phyloP scores from a whole-genome alignment of 1,140 invertebrate genomes.

The Tachypleus tridentatus region DNA sequence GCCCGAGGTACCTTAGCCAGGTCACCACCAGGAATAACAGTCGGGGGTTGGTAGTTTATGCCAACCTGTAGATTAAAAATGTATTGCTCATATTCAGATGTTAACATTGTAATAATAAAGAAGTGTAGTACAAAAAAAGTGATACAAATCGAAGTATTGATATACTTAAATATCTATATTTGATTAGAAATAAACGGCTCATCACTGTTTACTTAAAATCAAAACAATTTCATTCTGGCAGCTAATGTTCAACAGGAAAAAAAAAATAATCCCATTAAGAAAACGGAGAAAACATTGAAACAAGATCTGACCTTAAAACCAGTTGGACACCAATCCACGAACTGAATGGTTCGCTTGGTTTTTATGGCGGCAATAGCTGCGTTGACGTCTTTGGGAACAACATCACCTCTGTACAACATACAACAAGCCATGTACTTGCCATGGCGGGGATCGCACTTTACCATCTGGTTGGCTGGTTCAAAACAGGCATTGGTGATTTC shows the following conservation, averaged over 20 bases:
- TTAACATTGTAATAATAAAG: constrained; percentile 12
- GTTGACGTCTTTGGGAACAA: constrained; percentile 67
- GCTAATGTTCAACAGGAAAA: too few species aligned
- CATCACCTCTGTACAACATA: constrained; percentile 62
- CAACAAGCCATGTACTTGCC: constrained; percentile 62
- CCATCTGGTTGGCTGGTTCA: constrained; percentile 22
- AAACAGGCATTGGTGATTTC: constrained; percentile 56
- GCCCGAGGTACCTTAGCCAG: constrained; percentile 70
- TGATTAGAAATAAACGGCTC: too few species aligned
- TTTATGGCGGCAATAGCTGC: constrained; percentile 74
- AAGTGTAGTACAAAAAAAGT: constrained; percentile 41
- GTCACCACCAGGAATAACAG: constrained; percentile 68
- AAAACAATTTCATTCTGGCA: too few species aligned
- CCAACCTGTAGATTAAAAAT: constrained; percentile 29
- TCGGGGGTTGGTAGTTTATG: constrained; percentile 72
- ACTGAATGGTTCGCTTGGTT: constrained; percentile 53
- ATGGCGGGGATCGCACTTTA: constrained; percentile 19
- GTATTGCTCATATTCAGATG: too few species aligned
- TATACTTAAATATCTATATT: neutral
- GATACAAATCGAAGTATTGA: neutral
- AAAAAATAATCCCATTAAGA: too few species aligned
- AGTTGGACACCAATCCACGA: constrained; percentile 41
- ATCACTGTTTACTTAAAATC: too few species aligned
- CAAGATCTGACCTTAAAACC: constrained; percentile 24
- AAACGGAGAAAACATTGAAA: too few species aligned